Evolutionary conservation across 2,113 vertebrate species (phyloP), one percentile per base, ranked within the genome.

Genomic region (Colossoma macropomum): DNA sequence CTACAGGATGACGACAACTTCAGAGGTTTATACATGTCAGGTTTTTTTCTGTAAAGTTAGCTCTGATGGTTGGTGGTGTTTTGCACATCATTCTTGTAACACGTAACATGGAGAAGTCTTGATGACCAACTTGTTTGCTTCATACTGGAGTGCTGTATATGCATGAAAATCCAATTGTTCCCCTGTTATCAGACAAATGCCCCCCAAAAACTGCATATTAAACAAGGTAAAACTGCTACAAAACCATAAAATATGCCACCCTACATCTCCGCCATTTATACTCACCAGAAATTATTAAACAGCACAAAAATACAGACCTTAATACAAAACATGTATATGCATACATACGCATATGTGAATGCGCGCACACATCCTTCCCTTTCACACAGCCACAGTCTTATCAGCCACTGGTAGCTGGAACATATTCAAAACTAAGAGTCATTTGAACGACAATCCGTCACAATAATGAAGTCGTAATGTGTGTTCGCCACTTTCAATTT

Each of bases 181-280:
- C 81, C 66, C 62, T 69, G 62, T 38, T 17, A 23, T 59, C 60
- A 79, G 75, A 75, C 68, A 80, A 45, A 60, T 25, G 25, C n/a
- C 21, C 59, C 66, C 41, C 27, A 74, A 81, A 62, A 75, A 75
- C 80, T 83, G 75, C 81, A 79, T 88, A 83, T 60, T 81, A 52
- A 79, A 75, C 19, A 72, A 83, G 54, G 45, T 76, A 79, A 83
- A 80, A 81, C 71, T 85, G 85, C 87, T 86, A 85, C 83, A 79
- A 80, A 85, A 72, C 62, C 32, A 75, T 48, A 77, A 25, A 54
- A 66, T 52, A 71, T 28, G 56, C 65, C 41, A 71, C 59, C 25
- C 13, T 85, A 25, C 56, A 32, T 30, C 25, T 83, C 65, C 9
- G 54, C 56, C 75, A 28, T 72, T 54, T 62, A 83, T 72, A 38